Base-by-base conservation (phyloP, 35 echinoderm and acorn worm genomes). In the Heliocidaris erythrogramma region DNA sequence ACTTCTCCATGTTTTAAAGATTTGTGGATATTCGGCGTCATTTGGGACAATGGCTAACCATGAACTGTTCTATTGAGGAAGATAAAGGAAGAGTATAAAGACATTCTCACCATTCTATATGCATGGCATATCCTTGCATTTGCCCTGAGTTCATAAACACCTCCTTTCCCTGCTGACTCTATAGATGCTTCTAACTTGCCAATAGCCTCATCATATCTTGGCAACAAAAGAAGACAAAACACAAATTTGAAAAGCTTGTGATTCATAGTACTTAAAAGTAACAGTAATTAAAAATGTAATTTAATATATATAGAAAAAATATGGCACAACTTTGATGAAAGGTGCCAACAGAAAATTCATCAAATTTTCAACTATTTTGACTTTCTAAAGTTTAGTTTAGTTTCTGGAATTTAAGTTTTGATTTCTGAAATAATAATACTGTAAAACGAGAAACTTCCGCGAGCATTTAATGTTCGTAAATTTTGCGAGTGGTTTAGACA, bases 111-210 rank as follows among this genome's bases (percentile, higher is more conserved):
- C 96, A 97, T 99, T 92, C 93, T 93, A 92, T 96, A 94, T 85
- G 97, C 97, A 65, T 97, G 97, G 92, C 98, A 99, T 95, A 99
- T 99, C 93, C 95, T 97, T 59, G 93, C 94, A 11, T 97, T 97
- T 85, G 95, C 95, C 53, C 96, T 95, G 11, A 93, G 60, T 86
- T 88, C 49, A 85, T 97, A 97, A 65, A 92, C 59, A n/a, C 90
- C 94, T 16, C 47, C 96, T 61, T 95, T 93, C 17, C 93, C 78
- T 85, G 97, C 98, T 87, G 98, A 96, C 92, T 99, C 96, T 61
- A 95, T 85, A 2, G 97, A 94, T 95, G 78, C 35, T 78, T 96
- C 32, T 56, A 96, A 96, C 95, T 97, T 99, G 49, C 85, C 31
- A 42, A 99, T 94, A 18, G 98, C 98, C 61, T 99, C 97, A 56